A percentile compares a stretch with the other conserved stretches of the same genome.
Evolutionary conservation across 2,113 vertebrate species (phyloP).

Genomic region (Brienomyrus brachyistius): DNA sequence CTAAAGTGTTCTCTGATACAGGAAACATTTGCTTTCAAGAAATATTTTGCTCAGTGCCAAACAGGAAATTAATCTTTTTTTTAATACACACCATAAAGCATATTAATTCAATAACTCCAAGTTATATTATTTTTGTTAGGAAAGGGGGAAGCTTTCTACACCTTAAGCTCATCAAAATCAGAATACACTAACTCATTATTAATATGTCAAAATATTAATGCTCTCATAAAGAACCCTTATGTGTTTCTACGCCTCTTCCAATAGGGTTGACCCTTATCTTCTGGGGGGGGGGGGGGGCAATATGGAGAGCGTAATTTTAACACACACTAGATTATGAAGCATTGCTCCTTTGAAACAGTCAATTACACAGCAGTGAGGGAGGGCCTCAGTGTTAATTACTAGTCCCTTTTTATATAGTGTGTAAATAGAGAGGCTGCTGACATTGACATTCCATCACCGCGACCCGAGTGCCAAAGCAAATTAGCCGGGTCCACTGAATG

Average conservation of each 20-base stretch:
- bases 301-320: constrained; percentile 65
- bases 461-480: constrained; percentile 78
- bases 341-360: constrained; percentile 66
- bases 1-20: background rate
- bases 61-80: background rate
- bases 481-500: constrained; percentile 63
- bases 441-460: constrained; percentile 98
- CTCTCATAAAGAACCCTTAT: constrained; percentile 72
- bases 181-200: constrained; percentile 69
- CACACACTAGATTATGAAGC: constrained; percentile 62
- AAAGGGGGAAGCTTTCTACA: background rate
- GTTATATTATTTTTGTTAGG: background rate
- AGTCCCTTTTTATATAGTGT: constrained; percentile 68
- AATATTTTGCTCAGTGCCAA: background rate
- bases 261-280: constrained; percentile 71
- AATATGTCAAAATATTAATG: constrained; percentile 73
- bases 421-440: constrained; percentile 99
- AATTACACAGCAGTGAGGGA: constrained; percentile 88
- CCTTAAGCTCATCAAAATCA: constrained; percentile 6
- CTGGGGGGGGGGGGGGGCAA: constrained; percentile 24
- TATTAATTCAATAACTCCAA: constrained; percentile 9
- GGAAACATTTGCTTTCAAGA: background rate
- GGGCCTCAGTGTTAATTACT: constrained; percentile 69
- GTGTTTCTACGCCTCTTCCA: constrained; percentile 72
- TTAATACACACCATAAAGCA: background rate